These are phyloP conservation scores for Paratilapia polleni DNA, from an alignment of 2,113 vertebrate genomes.

Conservation along the genomic window DNA sequence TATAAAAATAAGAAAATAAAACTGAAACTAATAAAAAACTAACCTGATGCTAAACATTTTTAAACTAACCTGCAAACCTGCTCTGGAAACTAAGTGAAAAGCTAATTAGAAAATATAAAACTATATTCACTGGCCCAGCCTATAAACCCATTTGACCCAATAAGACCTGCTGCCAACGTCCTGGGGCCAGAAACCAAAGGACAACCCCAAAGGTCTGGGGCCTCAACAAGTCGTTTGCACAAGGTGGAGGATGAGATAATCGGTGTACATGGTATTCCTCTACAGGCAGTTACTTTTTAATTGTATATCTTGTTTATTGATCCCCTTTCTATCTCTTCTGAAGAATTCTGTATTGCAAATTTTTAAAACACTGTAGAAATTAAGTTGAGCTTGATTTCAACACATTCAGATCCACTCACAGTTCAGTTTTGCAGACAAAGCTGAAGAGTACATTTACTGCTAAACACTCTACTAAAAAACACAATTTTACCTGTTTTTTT, in stretches of 20 bases:
- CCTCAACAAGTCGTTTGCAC: background rate
- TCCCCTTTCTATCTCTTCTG: too few relatives aligned
- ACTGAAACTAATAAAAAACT: background rate
- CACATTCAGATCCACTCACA: background rate
- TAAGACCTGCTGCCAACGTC: background rate
- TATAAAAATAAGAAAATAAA: background rate
- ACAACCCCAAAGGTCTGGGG: background rate
- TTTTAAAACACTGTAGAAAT: background rate
- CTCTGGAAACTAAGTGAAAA: background rate
- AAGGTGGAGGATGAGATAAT: background rate
- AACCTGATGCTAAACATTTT: background rate
- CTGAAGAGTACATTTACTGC: background rate
- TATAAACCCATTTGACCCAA: background rate
- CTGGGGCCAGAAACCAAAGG: background rate
- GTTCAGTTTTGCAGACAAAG: background rate
- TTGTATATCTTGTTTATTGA: too few relatives aligned
- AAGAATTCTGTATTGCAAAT: background rate
- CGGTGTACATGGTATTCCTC: too few relatives aligned
- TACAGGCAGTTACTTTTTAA: too few relatives aligned
- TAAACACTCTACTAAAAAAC: accelerated
- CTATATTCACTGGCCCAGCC: background rate
- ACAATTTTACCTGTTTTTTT: accelerated
- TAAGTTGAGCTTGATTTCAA: background rate
- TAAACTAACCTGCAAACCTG: background rate
- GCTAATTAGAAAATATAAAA: background rate